These are phyloP conservation scores for Sylvia borin DNA, from an alignment of 2,797 vertebrate species.

Conservation along the genomic window DNA sequence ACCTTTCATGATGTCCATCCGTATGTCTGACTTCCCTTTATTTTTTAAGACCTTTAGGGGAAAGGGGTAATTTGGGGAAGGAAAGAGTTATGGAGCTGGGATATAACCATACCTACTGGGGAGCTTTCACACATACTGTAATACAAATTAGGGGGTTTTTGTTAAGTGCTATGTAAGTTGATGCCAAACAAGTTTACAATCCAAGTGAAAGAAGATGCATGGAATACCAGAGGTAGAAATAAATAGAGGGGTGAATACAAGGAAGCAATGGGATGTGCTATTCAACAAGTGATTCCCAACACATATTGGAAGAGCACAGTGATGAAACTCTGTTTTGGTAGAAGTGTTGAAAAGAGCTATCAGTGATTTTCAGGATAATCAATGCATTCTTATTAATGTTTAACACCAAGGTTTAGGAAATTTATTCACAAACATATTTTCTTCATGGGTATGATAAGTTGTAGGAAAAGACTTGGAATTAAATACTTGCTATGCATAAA, in stretches of 20 bases:
- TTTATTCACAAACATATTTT: background rate
- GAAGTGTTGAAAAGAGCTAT: background rate
- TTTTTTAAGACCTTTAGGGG: background rate
- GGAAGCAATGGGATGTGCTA: background rate
- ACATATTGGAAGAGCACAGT: background rate
- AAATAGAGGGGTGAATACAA: background rate
- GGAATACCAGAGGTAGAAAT: background rate
- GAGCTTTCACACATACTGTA: background rate
- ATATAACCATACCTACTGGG: background rate
- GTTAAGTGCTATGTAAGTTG: background rate
- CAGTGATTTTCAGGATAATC: background rate
- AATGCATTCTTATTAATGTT: background rate
- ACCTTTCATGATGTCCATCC: background rate
- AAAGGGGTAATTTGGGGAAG: background rate
- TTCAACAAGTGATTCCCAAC: background rate
- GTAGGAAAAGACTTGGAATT: background rate
- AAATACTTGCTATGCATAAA: background rate
- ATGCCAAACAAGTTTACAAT: background rate
- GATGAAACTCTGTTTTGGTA: fast-evolving
- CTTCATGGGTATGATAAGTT: background rate
- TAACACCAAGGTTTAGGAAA: background rate
- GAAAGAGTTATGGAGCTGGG: background rate
- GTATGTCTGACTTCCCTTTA: background rate
- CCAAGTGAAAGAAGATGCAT: background rate
- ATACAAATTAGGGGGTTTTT: background rate